These are phyloP conservation scores for Platyrinchus mystaceus DNA, from an alignment of 2,797 vertebrate species.

Conservation along the genomic window DNA sequence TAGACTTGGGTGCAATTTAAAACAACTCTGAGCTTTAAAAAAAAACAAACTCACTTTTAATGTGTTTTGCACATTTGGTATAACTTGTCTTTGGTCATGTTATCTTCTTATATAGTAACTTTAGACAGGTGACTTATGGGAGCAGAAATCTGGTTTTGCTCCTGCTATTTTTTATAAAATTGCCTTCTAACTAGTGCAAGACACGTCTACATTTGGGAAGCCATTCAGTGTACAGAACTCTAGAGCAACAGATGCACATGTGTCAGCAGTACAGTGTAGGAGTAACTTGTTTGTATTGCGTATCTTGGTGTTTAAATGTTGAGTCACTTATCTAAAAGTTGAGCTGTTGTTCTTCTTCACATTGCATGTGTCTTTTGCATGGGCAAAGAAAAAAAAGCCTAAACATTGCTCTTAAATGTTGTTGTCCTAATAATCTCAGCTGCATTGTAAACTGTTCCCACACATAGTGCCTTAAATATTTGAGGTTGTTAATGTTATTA, in stretches of 20 bases:
- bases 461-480: slow-evolving; percentile 99
- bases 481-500: slow-evolving; percentile 99
- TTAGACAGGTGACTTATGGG: slow-evolving; percentile 96
- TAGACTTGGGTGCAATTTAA: slow-evolving; percentile 97
- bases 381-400: slow-evolving; percentile 84
- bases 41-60: slow-evolving; percentile 90
- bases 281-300: slow-evolving; percentile 90
- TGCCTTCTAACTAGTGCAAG: slow-evolving; percentile 99
- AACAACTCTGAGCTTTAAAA: slow-evolving; percentile 97
- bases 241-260: slow-evolving; percentile 92
- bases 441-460: slow-evolving; percentile 98
- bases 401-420: slow-evolving; percentile 94
- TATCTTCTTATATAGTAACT: slow-evolving; percentile 94
- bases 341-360: slow-evolving; percentile 91
- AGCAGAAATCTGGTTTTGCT: slow-evolving; percentile 88
- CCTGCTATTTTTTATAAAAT: slow-evolving; percentile 99
- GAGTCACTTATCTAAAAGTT: slow-evolving; percentile 88
- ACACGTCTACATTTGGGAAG: slow-evolving; percentile 98
- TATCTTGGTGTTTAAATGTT: slow-evolving; percentile 95
- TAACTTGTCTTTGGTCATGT: slow-evolving; percentile 93
- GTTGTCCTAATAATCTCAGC: slow-evolving; percentile 92
- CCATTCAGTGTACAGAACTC: slow-evolving; percentile 94
- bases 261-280: slow-evolving; percentile 87
- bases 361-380: slow-evolving; percentile 99
- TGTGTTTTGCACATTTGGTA: slow-evolving; percentile 99